Evolutionary conservation across 2,113 vertebrate genomes (phyloP), one percentile per base, ranked within the genome.

Genomic region (Murina feae): DNA sequence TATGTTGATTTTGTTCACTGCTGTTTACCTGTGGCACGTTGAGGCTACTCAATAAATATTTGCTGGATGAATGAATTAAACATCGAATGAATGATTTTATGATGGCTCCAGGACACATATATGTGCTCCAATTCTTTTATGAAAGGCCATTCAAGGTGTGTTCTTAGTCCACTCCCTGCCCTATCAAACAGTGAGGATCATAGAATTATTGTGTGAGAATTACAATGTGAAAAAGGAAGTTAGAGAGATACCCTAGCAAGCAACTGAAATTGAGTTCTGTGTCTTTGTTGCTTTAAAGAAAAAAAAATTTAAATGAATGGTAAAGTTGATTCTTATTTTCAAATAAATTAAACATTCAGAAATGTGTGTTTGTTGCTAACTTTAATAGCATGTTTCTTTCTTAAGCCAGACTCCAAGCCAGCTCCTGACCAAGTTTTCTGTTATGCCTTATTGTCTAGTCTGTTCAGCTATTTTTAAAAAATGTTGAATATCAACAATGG

Each of bases 401-500:
- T 98, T 98, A 98, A 96, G 84, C 63, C 97, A 98, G 98, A 98
- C 98, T 99, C 99, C 99, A 98, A 99, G 99, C 98, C 99, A 98
- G 98, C 98, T 98, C 99, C 99, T 98, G 97, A 98, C 99, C 99
- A 99, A 99, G 99, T 99, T 99, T 99, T 99, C 98, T 98, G 98
- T 98, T 97, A 95, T 98, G 98, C 99, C 99, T 99, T 99, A 99
- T 99, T 99, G 99, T 99, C 99, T 99, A 98, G 98, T 99, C 99
- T 99, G 98, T 99, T 99, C 99, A 99, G 99, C 99, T 99, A 99
- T 99, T 99, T 96, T 99, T 99, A 98, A 99, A 99, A 99, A 99
- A 99, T 99, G 99, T 99, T 98, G 99, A 99, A 99, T 99, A 99
- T 99, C 99, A 99, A 99, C 99, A 99, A 99, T 99, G 98, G 99